These are phyloP conservation scores for Sarcophaga peregrina DNA, from an alignment of 1,140 invertebrate genomes.

Conservation along the genomic window DNA sequence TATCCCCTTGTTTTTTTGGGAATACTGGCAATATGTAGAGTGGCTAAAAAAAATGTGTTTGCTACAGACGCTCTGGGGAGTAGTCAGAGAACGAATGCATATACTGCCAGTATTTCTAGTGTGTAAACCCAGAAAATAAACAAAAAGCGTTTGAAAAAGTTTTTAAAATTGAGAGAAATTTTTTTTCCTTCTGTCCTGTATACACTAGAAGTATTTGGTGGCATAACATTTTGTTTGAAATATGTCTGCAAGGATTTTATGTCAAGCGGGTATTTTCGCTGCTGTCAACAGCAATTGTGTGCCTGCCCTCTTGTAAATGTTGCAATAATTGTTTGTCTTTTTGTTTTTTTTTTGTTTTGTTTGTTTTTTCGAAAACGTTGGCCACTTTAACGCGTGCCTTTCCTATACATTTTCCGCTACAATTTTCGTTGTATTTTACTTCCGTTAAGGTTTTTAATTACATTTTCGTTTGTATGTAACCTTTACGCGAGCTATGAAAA, in stretches of 20 bases:
- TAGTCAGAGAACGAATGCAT: too few species aligned
- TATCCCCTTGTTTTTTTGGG: too few species aligned
- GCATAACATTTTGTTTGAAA: too few species aligned
- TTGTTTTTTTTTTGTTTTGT: background rate
- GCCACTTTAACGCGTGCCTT: background rate
- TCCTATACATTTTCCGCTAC: background rate
- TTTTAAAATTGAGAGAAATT: too few species aligned
- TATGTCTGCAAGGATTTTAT: background rate
- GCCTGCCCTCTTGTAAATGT: background rate
- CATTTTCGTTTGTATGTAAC: background rate
- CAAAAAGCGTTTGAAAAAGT: too few species aligned
- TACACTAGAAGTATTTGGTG: too few species aligned
- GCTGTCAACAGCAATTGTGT: background rate
- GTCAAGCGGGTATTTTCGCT: background rate
- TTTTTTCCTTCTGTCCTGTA: too few species aligned
- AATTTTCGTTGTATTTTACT: background rate
- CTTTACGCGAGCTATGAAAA: background rate
- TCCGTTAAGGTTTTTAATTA: conserved; percentile 3
- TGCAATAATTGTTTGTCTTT: background rate
- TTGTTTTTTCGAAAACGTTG: background rate
- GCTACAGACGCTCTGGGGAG: too few species aligned
- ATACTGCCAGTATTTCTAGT: too few species aligned
- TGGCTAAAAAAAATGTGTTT: too few species aligned
- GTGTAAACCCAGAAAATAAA: too few species aligned
- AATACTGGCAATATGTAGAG: too few species aligned